Base-by-base conservation (phyloP, 2,888 invertebrate species). In the Hemithea aestivaria region DNA sequence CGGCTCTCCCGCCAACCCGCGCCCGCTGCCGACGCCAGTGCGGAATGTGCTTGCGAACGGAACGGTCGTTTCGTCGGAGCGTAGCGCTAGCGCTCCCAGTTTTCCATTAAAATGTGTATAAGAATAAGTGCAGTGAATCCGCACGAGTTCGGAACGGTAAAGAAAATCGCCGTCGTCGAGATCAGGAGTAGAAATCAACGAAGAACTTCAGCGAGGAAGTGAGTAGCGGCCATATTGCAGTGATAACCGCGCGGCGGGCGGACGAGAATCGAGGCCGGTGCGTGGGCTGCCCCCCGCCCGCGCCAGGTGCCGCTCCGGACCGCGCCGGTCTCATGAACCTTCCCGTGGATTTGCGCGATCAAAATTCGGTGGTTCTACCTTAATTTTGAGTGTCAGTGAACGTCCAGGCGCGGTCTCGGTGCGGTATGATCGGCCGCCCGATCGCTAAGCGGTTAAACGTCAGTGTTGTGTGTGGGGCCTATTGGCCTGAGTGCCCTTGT, bases 31-130 rank as follows among this genome's bases (percentile, higher is more conserved):
- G 82, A 78, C 83, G 83, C 81, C 87, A 85, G 85, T 88, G 84
- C 84, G 87, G 84, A 84, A 82, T 87, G 85, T 79, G 83, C 79
- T 79, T 81, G 76, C 81, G 77, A 79, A 81, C 82, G 83, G 87
- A 88, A 88, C 87, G 84, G 85, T 82, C 84, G 88, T 87, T 89
- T 88, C 88, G 88, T 87, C 79, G 84, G 88, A 87, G 83, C 83
- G 87, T 82, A 83, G 80, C 82, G 84, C 83, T 78, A 85, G 84
- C 85, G 88, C 85, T 83, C 84, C 79, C 82, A 76, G 83, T 84
- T 87, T 87, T 82, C 83, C 79, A 85, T 87, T 88, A 87, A 87
- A 87, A 87, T 87, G 87, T 87, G 87, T 85, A 87, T 87, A 85
- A 87, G 87, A 85, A 87, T 84, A 82, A 85, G 84, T 85, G 82